These are phyloP conservation scores for Calypte anna DNA, from an alignment of 2,113 vertebrate species.

Conservation along the genomic window DNA sequence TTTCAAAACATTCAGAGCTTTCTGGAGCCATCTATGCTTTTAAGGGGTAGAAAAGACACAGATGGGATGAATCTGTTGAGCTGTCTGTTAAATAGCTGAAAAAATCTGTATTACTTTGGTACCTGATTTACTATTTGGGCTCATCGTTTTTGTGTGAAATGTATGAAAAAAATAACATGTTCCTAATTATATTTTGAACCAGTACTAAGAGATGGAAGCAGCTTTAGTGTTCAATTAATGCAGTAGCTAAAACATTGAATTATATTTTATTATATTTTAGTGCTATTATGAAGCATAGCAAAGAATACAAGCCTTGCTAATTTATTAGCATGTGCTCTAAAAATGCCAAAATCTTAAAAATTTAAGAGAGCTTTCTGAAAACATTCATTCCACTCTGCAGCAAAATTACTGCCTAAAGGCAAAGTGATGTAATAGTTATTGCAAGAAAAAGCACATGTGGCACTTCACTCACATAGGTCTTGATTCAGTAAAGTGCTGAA, in stretches of 20 bases:
- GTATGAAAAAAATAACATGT: background rate
- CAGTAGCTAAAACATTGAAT: slow-evolving; percentile 4
- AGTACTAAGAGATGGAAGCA: background rate
- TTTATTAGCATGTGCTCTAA: slow-evolving; percentile 31
- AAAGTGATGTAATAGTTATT: slow-evolving; percentile 29
- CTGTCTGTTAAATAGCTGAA: background rate
- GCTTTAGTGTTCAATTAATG: slow-evolving; percentile 1
- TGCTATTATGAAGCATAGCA: slow-evolving; percentile 1
- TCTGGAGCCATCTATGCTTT: background rate
- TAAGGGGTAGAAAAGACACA: background rate
- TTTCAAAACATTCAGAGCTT: background rate
- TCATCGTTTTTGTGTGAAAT: background rate
- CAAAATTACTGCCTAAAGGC: slow-evolving; percentile 34
- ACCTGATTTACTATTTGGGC: background rate
- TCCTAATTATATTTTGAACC: background rate
- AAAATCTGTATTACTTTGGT: background rate
- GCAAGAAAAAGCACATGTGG: slow-evolving; percentile 29
- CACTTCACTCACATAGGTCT: background rate
- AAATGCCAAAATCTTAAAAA: slow-evolving; percentile 40
- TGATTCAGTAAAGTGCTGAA: background rate
- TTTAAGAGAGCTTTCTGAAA: slow-evolving; percentile 37
- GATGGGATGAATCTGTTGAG: background rate
- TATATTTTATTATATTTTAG: slow-evolving; percentile 29
- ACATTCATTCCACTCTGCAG: background rate
- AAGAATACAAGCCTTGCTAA: slow-evolving; percentile 11